Conservation (phyloP, 1,140 invertebrate species). For the Tribolium madens region DNA sequence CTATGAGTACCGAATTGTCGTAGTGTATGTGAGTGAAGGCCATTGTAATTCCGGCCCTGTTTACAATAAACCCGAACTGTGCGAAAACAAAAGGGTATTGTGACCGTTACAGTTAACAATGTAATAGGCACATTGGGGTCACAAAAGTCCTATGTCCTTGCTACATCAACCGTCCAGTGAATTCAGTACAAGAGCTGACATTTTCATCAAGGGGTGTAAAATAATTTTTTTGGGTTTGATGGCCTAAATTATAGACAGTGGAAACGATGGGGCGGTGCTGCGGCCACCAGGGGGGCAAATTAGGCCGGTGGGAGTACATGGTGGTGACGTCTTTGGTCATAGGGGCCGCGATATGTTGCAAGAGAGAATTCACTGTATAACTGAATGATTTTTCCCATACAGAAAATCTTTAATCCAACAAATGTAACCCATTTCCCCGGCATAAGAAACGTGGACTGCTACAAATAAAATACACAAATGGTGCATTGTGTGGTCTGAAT, state of each 20-base stretch:
- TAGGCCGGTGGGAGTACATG: constrained; percentile 38
- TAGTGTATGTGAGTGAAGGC: constrained; percentile 24
- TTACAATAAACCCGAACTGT: constrained; percentile 58
- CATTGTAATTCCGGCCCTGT: constrained; percentile 52
- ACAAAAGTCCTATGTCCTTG: constrained; percentile 44
- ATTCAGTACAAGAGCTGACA: constrained; percentile 32
- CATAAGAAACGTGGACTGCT: constrained; percentile 60
- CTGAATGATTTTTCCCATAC: constrained; percentile 58
- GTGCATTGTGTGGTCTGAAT: constrained; percentile 63
- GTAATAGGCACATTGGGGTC: constrained; percentile 44
- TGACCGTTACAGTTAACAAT: constrained; percentile 59
- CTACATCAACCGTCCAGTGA: constrained; percentile 30
- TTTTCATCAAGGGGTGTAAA: constrained; percentile 33
- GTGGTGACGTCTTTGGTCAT: background rate
- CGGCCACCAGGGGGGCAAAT: constrained; percentile 41
- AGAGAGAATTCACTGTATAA: constrained; percentile 44
- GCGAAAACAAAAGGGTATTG: constrained; percentile 55
- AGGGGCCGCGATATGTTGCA: background rate
- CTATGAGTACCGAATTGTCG: constrained; percentile 14
- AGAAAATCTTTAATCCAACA: constrained; percentile 63
- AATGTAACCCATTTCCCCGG: constrained; percentile 63
- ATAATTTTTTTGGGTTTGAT: constrained; percentile 44
- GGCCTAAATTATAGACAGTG: constrained; percentile 43
- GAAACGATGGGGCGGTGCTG: constrained; percentile 41
- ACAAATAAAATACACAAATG: constrained; percentile 65